phyloP scores from a whole-genome alignment of 2,113 vertebrate genomes.

The Engraulis encrasicolus region DNA sequence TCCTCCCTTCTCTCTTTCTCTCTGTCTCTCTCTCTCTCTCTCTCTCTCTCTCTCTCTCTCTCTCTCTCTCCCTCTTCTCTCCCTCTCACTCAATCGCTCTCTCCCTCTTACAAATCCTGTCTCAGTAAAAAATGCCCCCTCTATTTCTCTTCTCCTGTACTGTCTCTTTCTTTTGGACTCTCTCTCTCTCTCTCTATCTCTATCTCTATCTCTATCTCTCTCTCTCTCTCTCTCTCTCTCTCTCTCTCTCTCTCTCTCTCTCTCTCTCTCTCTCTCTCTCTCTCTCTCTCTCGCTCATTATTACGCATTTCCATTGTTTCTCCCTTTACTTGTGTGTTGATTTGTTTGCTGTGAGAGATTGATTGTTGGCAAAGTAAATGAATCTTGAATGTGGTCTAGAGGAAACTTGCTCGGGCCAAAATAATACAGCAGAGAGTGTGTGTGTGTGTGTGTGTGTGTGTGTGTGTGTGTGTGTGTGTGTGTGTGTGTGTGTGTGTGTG shows the following conservation, averaged over 20 bases:
- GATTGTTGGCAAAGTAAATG: slow-evolving; percentile 2
- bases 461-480: background rate
- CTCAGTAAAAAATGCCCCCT: too few species aligned
- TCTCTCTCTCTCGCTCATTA: too few species aligned
- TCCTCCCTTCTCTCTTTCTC: background rate
- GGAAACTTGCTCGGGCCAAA: background rate
- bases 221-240: background rate
- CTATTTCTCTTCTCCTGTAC: background rate
- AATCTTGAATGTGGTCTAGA: background rate
- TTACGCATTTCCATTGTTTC: background rate
- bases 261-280: too few species aligned
- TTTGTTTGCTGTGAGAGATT: background rate
- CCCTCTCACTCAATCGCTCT: background rate
- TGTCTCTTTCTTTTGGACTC: background rate
- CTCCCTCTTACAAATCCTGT: background rate
- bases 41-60: background rate
- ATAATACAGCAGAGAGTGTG: background rate
- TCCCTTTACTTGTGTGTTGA: too few species aligned
- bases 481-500: background rate
- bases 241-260: background rate
- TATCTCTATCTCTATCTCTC: too few species aligned
- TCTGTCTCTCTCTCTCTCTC: background rate
- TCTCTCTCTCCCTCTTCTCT: background rate
- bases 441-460: background rate
- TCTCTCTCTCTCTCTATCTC: too few species aligned